These are phyloP conservation scores for Erebia epiphron DNA, from an alignment of 2,888 invertebrate species.

Conservation along the genomic window DNA sequence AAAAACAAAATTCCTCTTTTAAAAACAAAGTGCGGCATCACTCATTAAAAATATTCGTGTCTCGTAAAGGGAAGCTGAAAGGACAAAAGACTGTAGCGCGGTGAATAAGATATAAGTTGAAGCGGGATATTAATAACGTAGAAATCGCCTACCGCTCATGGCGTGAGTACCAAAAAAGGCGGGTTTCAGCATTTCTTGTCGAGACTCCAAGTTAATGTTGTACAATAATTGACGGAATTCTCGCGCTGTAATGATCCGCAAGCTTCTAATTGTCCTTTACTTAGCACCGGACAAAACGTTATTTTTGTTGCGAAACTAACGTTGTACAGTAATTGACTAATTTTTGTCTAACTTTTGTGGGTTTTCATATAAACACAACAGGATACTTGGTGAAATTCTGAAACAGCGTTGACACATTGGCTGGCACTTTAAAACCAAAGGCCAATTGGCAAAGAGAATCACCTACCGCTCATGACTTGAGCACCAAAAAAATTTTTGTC, in stretches of 20 bases:
- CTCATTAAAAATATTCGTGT: constrained; percentile 39
- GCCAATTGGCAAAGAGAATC: background rate
- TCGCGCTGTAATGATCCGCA: constrained; percentile 32
- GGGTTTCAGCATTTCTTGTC: constrained; percentile 24
- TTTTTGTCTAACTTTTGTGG: too few relatives aligned
- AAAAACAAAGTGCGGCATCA: constrained; percentile 29
- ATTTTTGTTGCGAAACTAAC: constrained; percentile 3
- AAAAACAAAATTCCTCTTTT: constrained; percentile 26
- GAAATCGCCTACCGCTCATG: too few relatives aligned
- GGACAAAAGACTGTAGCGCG: constrained; percentile 28
- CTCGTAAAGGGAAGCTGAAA: constrained; percentile 29
- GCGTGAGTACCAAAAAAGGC: background rate
- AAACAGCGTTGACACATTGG: too few relatives aligned
- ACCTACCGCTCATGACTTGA: too few relatives aligned
- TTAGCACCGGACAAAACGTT: constrained; percentile 6
- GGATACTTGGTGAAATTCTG: too few relatives aligned
- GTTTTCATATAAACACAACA: too few relatives aligned
- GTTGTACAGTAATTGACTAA: constrained; percentile 35
- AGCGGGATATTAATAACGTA: background rate
- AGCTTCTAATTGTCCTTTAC: constrained; percentile 32
- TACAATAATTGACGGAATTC: constrained; percentile 39
- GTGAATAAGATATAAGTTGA: constrained; percentile 11
- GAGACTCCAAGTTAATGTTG: constrained; percentile 36
- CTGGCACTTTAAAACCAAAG: too few relatives aligned
- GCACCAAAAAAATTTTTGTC: too few relatives aligned